phyloP scores from a whole-genome alignment of 2,797 vertebrate genomes.

The Coccyzus lansbergi region DNA sequence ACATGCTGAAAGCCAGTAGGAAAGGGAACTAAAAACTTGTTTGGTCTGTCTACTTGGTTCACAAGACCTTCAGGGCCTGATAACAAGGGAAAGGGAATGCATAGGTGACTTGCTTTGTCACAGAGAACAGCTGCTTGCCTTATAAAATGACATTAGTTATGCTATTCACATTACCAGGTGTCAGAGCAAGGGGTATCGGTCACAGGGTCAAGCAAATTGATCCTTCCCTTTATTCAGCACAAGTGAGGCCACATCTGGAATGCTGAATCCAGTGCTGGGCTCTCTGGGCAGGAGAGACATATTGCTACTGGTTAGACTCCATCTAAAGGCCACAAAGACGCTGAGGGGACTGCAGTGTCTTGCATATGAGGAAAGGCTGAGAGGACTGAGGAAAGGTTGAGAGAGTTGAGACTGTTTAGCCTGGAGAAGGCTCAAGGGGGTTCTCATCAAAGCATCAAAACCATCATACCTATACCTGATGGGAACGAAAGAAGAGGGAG shows the following conservation, averaged over 20 bases:
- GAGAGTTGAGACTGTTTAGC: background rate
- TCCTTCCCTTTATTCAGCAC: background rate
- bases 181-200: rapidly evolving
- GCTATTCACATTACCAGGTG: background rate
- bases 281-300: background rate
- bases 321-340: background rate
- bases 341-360: background rate
- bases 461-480: background rate
- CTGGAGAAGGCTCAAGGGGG: background rate
- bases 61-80: background rate
- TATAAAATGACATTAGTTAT: background rate
- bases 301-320: background rate
- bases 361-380: background rate
- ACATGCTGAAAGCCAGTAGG: background rate
- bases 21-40: background rate
- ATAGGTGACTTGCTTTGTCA: background rate
- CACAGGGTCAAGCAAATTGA: background rate
- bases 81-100: background rate
- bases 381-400: background rate
- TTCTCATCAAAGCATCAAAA: background rate
- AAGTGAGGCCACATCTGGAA: background rate
- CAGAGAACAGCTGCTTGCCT: background rate
- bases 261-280: background rate
- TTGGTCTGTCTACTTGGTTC: background rate
- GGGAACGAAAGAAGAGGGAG: background rate